Percentiles rank a stretch among this genome's conserved stretches.
These are phyloP conservation scores for Myopa tessellatipennis DNA, from an alignment of 2,888 invertebrate genomes.

Conservation along the genomic window DNA sequence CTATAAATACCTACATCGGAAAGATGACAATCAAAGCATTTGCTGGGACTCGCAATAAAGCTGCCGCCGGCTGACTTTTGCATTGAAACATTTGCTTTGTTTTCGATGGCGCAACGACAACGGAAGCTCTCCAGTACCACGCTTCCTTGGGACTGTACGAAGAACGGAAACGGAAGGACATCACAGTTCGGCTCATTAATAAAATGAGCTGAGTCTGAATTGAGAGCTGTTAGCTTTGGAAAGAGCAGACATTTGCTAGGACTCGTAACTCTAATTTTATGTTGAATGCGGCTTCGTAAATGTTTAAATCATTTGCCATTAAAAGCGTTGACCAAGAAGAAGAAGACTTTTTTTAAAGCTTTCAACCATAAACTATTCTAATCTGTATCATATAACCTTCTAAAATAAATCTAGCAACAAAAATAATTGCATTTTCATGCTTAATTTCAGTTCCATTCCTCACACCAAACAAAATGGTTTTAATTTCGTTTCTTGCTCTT, in stretches of 20 bases:
- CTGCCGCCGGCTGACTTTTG: neutral
- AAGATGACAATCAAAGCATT: constrained; percentile 24
- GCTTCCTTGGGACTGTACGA: neutral
- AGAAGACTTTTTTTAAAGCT: no score
- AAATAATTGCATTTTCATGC: no score
- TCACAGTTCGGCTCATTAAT: constrained; percentile 35
- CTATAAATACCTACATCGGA: neutral
- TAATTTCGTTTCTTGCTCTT: constrained; percentile 10
- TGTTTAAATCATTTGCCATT: no score
- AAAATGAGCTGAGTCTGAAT: neutral
- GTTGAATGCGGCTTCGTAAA: no score
- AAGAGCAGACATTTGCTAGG: no score
- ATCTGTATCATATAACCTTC: no score
- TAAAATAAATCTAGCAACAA: no score
- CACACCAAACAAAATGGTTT: neutral
- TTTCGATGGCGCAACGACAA: neutral
- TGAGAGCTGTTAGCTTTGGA: neutral
- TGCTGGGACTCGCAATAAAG: constrained; percentile 5
- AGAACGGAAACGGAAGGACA: constrained; percentile 35
- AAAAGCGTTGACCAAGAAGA: no score
- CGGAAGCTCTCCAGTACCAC: neutral
- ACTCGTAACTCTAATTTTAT: no score
- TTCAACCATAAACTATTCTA: no score
- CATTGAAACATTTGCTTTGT: neutral
- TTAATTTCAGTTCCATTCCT: neutral